Evolutionary conservation across 2,797 vertebrate genomes (phyloP).

Genomic region (Etheostoma nigrum): DNA sequence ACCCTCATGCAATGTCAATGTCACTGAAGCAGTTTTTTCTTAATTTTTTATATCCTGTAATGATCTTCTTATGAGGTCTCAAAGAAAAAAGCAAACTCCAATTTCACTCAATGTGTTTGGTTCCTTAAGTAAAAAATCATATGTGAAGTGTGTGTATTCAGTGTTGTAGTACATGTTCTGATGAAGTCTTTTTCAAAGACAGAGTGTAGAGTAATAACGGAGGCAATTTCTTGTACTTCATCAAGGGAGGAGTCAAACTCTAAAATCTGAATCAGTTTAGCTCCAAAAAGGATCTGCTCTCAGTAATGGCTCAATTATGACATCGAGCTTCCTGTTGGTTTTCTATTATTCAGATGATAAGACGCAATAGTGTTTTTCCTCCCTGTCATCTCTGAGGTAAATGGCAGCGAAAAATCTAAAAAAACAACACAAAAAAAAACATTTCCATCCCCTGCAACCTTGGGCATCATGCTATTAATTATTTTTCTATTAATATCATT

Average conservation of each 20-base stretch:
- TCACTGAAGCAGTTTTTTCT: slow-evolving; percentile 26
- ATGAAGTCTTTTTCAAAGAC: neutral
- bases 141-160: neutral
- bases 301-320: slow-evolving; percentile 43
- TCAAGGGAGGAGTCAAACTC: slow-evolving; percentile 13
- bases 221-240: slow-evolving; percentile 11
- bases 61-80: neutral
- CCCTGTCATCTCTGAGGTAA: slow-evolving; percentile 37
- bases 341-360: slow-evolving; percentile 46
- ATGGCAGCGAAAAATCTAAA: slow-evolving; percentile 23
- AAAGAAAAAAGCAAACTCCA: neutral
- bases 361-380: slow-evolving; percentile 26
- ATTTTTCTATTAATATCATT: neutral
- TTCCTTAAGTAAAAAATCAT: neutral
- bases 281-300: slow-evolving; percentile 29
- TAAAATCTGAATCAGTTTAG: slow-evolving; percentile 27
- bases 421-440: slow-evolving; percentile 21
- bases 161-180: neutral
- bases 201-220: neutral
- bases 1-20: slow-evolving; percentile 19
- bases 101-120: neutral
- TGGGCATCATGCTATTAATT: neutral
- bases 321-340: slow-evolving; percentile 26
- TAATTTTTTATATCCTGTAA: slow-evolving; percentile 1
- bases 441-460: slow-evolving; percentile 19